Evolutionary conservation across 2,888 invertebrate genomes (phyloP).

Genomic region (Dyspetes luteomarginatus): DNA sequence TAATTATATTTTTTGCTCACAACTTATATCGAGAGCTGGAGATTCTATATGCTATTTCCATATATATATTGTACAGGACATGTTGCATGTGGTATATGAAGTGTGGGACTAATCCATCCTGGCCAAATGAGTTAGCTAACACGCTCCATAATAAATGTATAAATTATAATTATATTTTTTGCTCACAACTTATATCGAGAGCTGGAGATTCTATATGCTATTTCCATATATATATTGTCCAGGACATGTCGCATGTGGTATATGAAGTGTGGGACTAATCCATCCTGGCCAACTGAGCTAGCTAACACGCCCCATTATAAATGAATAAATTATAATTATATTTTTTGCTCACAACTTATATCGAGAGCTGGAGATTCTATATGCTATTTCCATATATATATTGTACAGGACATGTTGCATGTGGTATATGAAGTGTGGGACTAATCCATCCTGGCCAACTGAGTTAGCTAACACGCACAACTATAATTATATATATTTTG

Average conservation of each 20-base stretch:
- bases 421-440: no score
- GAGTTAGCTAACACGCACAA: background rate
- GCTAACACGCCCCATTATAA: background rate
- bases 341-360: background rate
- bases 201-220: slow-evolving; percentile 13
- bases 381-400: no score
- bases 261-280: background rate
- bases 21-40: no score
- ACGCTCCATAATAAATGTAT: no score
- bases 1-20: no score
- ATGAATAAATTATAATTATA: no score
- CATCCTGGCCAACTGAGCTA: background rate
- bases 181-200: no score
- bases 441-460: background rate
- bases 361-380: no score
- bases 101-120: background rate
- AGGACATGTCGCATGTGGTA: background rate
- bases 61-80: slow-evolving; percentile 15
- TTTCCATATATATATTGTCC: slow-evolving; percentile 20
- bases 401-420: no score
- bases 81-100: background rate
- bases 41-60: no score
- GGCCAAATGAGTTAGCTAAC: no score
- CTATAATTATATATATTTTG: slow-evolving; percentile 3
- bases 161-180: no score